Conservation (phyloP, 1,140 invertebrate species). For the Nautilus pompilius region DNA sequence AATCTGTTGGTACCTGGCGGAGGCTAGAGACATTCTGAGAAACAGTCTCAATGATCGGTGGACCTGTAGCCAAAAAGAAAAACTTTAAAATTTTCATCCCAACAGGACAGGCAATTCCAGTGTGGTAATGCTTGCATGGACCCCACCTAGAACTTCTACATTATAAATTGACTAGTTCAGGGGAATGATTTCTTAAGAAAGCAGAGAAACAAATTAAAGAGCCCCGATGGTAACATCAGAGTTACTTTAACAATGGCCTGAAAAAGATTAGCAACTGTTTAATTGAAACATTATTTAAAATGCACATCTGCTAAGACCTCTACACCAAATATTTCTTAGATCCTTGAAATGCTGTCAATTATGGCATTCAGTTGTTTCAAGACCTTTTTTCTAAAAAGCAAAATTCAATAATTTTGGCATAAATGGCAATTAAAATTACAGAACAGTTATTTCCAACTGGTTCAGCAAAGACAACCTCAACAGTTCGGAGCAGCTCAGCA, state of each 20-base stretch:
- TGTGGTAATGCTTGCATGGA: background rate
- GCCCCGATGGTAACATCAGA: background rate
- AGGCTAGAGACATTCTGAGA: constrained; percentile 62
- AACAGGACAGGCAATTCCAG: background rate
- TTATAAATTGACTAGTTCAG: background rate
- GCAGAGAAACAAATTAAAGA: background rate
- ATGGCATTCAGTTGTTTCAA: too few species aligned
- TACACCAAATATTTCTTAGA: too few species aligned
- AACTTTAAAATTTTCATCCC: background rate
- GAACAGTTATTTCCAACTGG: too few species aligned
- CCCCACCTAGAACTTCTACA: background rate
- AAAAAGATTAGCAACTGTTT: background rate
- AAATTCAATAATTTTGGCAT: too few species aligned
- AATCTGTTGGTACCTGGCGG: constrained; percentile 60
- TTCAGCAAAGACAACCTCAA: too few species aligned
- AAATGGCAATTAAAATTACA: too few species aligned
- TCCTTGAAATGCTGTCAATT: too few species aligned
- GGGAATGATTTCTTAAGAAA: background rate
- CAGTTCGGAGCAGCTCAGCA: too few species aligned
- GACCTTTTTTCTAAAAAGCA: too few species aligned
- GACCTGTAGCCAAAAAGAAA: constrained; percentile 63
- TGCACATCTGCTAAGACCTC: too few species aligned
- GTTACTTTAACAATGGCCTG: background rate
- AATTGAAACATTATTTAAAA: too few species aligned
- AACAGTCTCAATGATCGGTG: constrained; percentile 79